These are phyloP conservation scores for Nebria salina DNA, from an alignment of 2,888 invertebrate genomes.

Conservation along the genomic window DNA sequence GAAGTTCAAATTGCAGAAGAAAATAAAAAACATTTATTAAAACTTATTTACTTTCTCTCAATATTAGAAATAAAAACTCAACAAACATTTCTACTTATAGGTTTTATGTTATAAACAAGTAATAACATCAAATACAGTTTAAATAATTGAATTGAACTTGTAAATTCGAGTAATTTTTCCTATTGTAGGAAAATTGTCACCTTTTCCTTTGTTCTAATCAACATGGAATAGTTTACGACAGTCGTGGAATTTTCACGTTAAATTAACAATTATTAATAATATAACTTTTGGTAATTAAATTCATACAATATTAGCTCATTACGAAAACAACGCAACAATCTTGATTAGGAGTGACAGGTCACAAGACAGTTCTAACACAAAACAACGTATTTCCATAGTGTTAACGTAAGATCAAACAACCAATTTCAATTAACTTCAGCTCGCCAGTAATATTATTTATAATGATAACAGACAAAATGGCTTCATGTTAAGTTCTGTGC, in stretches of 20 bases:
- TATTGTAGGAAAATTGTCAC: too few relatives aligned
- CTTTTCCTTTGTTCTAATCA: too few relatives aligned
- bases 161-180: too few relatives aligned
- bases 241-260: neutral
- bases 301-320: neutral
- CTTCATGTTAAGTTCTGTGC: constrained; percentile 50
- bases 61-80: too few relatives aligned
- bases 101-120: too few relatives aligned
- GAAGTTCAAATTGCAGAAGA: constrained; percentile 15
- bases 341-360: constrained; percentile 31
- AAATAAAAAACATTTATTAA: constrained; percentile 19
- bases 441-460: constrained; percentile 38
- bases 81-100: too few relatives aligned
- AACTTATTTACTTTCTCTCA: constrained; percentile 31
- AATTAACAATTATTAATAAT: neutral
- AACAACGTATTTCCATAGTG: constrained; percentile 25
- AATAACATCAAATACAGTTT: too few relatives aligned
- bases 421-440: constrained; percentile 2
- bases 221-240: too few relatives aligned
- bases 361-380: constrained; percentile 10
- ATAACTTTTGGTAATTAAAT: neutral
- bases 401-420: constrained; percentile 4
- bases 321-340: neutral
- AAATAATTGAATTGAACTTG: too few relatives aligned
- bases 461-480: constrained; percentile 54